Percentiles rank a stretch among this genome's conserved stretches.
These are phyloP conservation scores for Hecatera dysodea DNA, from an alignment of 2,888 invertebrate genomes.

Conservation along the genomic window DNA sequence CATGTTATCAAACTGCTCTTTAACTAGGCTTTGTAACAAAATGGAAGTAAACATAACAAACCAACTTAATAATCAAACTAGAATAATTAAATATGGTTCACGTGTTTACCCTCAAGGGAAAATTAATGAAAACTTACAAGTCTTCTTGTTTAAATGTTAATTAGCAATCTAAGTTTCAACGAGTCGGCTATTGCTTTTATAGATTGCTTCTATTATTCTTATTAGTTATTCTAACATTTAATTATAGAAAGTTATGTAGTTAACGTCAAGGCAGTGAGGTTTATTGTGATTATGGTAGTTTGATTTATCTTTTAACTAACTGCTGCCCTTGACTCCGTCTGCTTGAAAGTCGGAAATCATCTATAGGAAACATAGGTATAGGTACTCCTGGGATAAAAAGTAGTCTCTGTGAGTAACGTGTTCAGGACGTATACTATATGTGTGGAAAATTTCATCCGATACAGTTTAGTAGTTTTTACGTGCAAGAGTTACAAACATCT, in stretches of 20 bases:
- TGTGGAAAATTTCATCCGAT: no score
- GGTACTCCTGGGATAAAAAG: no score
- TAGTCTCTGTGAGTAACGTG: no score
- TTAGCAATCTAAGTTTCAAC: conserved; percentile 38
- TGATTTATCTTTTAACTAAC: not conserved
- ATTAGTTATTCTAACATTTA: conserved; percentile 6
- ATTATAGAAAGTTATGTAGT: not conserved
- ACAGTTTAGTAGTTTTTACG: no score
- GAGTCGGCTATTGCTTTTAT: conserved; percentile 18
- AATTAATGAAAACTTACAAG: conserved; percentile 27
- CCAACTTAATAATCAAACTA: conserved; percentile 15
- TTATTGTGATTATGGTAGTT: not conserved
- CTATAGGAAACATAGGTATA: no score
- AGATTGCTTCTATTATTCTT: conserved; percentile 36
- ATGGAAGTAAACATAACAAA: not conserved
- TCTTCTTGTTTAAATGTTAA: conserved; percentile 47
- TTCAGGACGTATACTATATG: no score
- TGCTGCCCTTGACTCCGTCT: not conserved
- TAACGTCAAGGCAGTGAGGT: not conserved
- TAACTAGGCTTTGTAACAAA: conserved; percentile 6
- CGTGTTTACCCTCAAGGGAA: conserved; percentile 12
- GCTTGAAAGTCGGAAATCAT: no score
- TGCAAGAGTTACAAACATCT: no score
- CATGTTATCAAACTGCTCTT: not conserved
- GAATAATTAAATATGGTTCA: conserved; percentile 23